Evolutionary conservation across 2,797 vertebrate genomes (phyloP).

Genomic region (Notoglanidium macrostoma): DNA sequence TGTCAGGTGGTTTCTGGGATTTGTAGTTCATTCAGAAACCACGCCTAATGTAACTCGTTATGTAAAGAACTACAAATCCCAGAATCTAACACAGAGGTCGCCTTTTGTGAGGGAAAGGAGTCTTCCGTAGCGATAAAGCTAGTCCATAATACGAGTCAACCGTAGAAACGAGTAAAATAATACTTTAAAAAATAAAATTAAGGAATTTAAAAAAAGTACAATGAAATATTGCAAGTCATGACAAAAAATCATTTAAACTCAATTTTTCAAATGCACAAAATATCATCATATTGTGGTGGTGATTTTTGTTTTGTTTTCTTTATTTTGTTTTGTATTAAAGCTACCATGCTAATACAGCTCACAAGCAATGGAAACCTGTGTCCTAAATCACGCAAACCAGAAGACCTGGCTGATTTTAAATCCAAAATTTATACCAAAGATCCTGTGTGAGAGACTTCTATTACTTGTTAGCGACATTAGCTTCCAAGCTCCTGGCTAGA

Average conservation of each 20-base stretch:
- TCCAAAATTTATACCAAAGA: not conserved
- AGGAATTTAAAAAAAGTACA: not conserved
- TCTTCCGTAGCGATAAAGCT: not conserved
- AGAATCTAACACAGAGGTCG: not conserved
- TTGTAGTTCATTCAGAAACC: slow-evolving; percentile 66
- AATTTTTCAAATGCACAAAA: not conserved
- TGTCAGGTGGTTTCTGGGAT: slow-evolving; percentile 54
- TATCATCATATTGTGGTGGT: not conserved
- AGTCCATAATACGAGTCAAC: not conserved
- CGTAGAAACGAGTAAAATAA: not conserved
- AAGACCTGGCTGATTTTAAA: not conserved
- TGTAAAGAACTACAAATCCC: slow-evolving; percentile 62
- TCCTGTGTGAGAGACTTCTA: too few relatives aligned
- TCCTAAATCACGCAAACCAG: not conserved
- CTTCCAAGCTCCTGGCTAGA: not conserved
- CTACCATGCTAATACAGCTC: not conserved
- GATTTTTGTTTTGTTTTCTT: not conserved
- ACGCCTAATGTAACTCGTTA: fast-evolving
- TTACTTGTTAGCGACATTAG: not conserved
- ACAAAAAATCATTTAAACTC: not conserved
- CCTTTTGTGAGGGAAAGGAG: not conserved
- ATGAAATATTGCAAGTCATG: not conserved
- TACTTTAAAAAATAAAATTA: not conserved
- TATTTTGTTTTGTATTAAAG: not conserved
- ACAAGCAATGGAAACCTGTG: not conserved